Evolutionary conservation across 1,140 invertebrate species (phyloP).

Genomic region (Conopomorpha cramerella): DNA sequence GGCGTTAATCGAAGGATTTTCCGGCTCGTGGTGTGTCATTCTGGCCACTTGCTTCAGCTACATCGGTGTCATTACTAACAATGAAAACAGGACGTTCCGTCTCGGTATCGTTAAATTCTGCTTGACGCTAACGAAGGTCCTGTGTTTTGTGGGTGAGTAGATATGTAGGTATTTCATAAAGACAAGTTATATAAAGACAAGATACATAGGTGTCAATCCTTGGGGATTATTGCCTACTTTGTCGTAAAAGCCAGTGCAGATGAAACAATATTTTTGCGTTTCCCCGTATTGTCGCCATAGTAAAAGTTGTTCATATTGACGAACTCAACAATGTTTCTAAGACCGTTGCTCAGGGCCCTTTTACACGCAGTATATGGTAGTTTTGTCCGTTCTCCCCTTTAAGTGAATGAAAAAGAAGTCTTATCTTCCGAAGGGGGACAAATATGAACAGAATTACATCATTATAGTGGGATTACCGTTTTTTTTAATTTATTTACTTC

Average conservation of each 20-base stretch:
- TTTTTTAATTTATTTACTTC: too few species aligned
- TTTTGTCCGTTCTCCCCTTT: neutral
- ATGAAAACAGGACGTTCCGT: slow-evolving; percentile 58
- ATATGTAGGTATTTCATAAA: too few species aligned
- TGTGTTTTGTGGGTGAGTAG: too few species aligned
- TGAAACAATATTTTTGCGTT: slow-evolving; percentile 35
- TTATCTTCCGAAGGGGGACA: too few species aligned
- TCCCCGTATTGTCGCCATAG: slow-evolving; percentile 25
- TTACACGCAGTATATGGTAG: slow-evolving; percentile 62
- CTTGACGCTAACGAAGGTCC: too few species aligned
- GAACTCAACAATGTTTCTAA: slow-evolving; percentile 28
- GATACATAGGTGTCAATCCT: too few species aligned
- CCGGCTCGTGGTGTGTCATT: slow-evolving; percentile 56
- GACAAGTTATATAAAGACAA: too few species aligned
- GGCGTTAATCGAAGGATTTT: slow-evolving; percentile 50
- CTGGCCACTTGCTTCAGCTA: slow-evolving; percentile 60
- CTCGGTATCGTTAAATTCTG: slow-evolving; percentile 61
- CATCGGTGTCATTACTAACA: slow-evolving; percentile 58
- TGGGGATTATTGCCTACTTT: slow-evolving; percentile 46
- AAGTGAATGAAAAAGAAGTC: neutral
- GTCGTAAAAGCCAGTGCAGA: slow-evolving; percentile 50
- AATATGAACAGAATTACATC: too few species aligned
- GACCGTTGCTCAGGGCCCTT: slow-evolving; percentile 64
- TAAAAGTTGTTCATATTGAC: slow-evolving; percentile 33
- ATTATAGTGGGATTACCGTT: too few species aligned